Base-by-base conservation (phyloP, 2,888 invertebrate genomes). In the Chrysotoxum bicinctum region DNA sequence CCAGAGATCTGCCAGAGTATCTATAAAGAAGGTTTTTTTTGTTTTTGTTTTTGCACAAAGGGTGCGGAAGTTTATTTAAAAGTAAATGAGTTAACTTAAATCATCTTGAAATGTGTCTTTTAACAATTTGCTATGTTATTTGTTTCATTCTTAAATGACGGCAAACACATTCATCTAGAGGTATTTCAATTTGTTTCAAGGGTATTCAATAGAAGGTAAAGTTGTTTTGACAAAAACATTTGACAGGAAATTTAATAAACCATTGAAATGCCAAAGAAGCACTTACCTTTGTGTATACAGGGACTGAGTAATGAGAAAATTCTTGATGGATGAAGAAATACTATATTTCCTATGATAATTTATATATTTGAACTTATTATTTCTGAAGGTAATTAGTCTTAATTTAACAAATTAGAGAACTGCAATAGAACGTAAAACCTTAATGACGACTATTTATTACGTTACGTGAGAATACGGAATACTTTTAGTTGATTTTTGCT, bases 1-100 rank as follows among this genome's bases (percentile, higher is more conserved):
- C 66, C 19, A 23, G 68, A 66, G 74, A 60, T 64, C 30, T 23
- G 14, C 37, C 2, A n/a, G 35, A 5, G 12, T 35, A 35, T n/a
- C 8, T 23, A 1, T 37, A 37, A 21, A 21, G 19, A 21, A 58
- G 10, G 35, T 43, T n/a, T 16, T 37, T 58, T 14, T 32, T 52
- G 5, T 40, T 37, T 56, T 37, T 23, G 3, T 14, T 19, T 68
- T 48, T 32, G n/a, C 21, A 76, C 64, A 76, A 81, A 76, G 37
- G 76, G 56, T 58, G 43, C 80, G 75, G 75, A 80, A 66, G 79
- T 80, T 84, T 70, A 56, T 60, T 75, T 79, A 66, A 56, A 69
- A 74, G 69, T 70, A 79, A 83, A 79, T 70, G 83, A 74, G 74
- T 83, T 79, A 74, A 79, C 64, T 70, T 66, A 50, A 69, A 74